Base-by-base conservation (phyloP, 2,888 invertebrate species). In the Tryphoninae sp. region DNA sequence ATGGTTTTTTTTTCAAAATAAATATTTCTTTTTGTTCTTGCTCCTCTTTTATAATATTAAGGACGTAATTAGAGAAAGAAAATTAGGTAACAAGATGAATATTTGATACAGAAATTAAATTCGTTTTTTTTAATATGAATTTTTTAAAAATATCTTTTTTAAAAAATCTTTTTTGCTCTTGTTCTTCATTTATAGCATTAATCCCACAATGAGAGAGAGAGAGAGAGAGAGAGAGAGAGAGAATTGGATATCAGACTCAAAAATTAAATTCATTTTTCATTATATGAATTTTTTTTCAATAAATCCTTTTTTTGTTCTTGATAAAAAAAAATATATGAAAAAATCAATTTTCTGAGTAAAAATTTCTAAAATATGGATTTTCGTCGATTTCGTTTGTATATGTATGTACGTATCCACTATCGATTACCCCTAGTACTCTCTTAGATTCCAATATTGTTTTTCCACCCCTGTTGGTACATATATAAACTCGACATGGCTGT, bases 381-480 rank as follows among this genome's bases (percentile, higher is more conserved):
- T 45, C 42, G 42, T 64, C 64, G 33, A 33, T 33, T 33, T 33
- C 6, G 6, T 33, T 33, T 11, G 22, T 26, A 69, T 11, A n/a
- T 49, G 49, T 13, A 49, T 23, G 3, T 19, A 2, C n/a, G 2
- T 61, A 16, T 26, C 42, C 45, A 59, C 40, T 61, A 61, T 77
- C 68, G 76, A 77, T 77, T 61, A 33, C 6, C n/a, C 53, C 33
- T 51, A 22, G 16, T 11, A 9, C 55, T 69, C 33, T 79, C 55
- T 55, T 62, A 45, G 69, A 75, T 58, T 65, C 65, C 59, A 40
- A 69, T 69, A 80, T 75, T 75, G 40, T 69, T 69, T 79, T 69
- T 16, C 64, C 13, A n/a, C 64, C 22, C 19, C 53, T 42, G 26
- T 13, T 23, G 8, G 42, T 58, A 51, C 19, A 33, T 16, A 11